A percentile compares a stretch with the other conserved stretches of the same genome.
Evolutionary conservation across 1,140 invertebrate species (phyloP).

Genomic region (Ostrea denselamellosa): DNA sequence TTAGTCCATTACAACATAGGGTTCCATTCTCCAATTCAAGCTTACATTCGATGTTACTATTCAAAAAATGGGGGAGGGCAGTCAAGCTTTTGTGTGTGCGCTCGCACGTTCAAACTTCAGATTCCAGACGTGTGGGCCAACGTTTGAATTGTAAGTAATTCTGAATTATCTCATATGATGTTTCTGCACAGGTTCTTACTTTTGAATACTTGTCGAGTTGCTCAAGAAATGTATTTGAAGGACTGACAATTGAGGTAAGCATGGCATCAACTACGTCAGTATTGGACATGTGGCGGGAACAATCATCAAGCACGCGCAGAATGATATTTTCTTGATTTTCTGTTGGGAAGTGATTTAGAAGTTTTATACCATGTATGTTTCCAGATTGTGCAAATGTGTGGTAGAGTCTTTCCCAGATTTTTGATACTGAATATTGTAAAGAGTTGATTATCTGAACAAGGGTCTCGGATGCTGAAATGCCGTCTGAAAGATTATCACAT

Average conservation of each 20-base stretch:
- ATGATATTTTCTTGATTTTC: neutral
- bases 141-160: neutral
- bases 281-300: neutral
- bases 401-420: neutral
- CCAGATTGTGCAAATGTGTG: neutral
- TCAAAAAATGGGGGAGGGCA: no score
- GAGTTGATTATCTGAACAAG: neutral
- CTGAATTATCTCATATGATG: neutral
- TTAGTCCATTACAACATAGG: no score
- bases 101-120: neutral
- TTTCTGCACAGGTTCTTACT: neutral
- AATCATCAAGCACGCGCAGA: neutral
- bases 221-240: neutral
- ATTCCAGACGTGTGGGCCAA: neutral
- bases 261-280: neutral
- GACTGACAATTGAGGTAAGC: neutral
- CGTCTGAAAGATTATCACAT: neutral
- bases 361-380: neutral
- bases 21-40: no score
- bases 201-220: neutral
- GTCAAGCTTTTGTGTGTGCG: no score
- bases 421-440: constrained; percentile 8
- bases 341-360: neutral
- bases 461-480: neutral
- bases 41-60: no score